Base-by-base conservation (phyloP, 1,140 invertebrate species). In the Agraylea sexmaculata region DNA sequence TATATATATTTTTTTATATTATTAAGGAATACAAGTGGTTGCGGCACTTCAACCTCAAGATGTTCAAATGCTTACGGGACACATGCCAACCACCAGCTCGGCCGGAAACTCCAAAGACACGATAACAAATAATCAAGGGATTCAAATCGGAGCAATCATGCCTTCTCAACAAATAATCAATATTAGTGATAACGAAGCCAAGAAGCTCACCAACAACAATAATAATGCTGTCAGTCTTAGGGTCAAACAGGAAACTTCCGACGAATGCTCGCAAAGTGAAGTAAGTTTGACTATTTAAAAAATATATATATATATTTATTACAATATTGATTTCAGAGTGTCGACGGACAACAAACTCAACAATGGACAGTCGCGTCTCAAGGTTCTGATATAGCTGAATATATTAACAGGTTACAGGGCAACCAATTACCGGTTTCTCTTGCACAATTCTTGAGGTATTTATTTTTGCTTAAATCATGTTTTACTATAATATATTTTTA, bases 21-120 rank as follows among this genome's bases (percentile, higher is more conserved):
- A 64, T 0, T 64, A 69, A 62, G 76, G 76, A 32, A 55, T 79
- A 17, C 78, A 77, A 27, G 72, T 80, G 2, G 65, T 80, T 1
- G 70, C 77, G 0, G 72, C 76, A 2, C 21, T 73, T 13, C 73
- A 74, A 49, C 76, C 77, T 0, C 77, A 77, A 45, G 77, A 80
- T 47, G 66, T 80, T 46, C 42, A 73, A 7, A 53, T 71, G 11
- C 58, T 60, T 27, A 37, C 49, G 6, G 40, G 46, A 5, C 53
- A 56, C 17, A 16, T 36, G 13, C 33, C 32, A 1, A 15, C 20
- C n/a, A 18, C 30, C n/a, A 20, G 30, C 28, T 34, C 57, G 41
- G 37, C 51, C 4, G 7, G 47, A 44, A 31, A 33, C 31, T n/a
- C 42, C 25, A 23, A 46, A 15, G 43, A 42, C 13, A 28, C 40